phyloP scores from a whole-genome alignment of 2,113 vertebrate species.

The Eptesicus fuscus region DNA sequence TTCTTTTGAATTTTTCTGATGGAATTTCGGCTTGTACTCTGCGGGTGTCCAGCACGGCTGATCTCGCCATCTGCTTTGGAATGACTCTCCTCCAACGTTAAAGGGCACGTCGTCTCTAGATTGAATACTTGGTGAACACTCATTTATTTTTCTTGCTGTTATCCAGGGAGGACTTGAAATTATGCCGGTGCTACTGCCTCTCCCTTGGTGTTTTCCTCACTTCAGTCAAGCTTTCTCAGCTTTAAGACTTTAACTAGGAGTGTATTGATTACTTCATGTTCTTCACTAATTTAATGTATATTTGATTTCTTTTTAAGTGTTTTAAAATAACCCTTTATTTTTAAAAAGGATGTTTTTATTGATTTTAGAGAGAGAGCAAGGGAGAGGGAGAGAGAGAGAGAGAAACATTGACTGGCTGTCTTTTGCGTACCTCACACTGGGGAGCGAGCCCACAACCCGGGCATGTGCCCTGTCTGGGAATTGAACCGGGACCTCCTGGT shows the following conservation, averaged over 20 bases:
- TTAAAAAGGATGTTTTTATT: too few relatives aligned
- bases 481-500: too few relatives aligned
- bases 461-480: too few relatives aligned
- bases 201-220: background rate
- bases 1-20: background rate
- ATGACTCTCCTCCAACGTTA: background rate
- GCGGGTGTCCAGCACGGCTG: background rate
- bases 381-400: too few relatives aligned
- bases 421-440: too few relatives aligned
- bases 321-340: background rate
- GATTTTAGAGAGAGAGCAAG: background rate
- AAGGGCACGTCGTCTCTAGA: background rate
- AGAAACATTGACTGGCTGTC: too few relatives aligned
- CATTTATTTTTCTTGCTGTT: background rate
- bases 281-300: background rate
- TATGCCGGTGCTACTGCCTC: background rate
- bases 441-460: too few relatives aligned
- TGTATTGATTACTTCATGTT: background rate
- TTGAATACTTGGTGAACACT: background rate
- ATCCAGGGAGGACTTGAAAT: background rate
- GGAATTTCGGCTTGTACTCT: background rate
- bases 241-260: background rate
- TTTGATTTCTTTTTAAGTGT: background rate
- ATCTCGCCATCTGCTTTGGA: slow-evolving; percentile 20
- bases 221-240: background rate